Base-by-base conservation (phyloP, 2,888 invertebrate species). In the Fissipunctia ypsillon region DNA sequence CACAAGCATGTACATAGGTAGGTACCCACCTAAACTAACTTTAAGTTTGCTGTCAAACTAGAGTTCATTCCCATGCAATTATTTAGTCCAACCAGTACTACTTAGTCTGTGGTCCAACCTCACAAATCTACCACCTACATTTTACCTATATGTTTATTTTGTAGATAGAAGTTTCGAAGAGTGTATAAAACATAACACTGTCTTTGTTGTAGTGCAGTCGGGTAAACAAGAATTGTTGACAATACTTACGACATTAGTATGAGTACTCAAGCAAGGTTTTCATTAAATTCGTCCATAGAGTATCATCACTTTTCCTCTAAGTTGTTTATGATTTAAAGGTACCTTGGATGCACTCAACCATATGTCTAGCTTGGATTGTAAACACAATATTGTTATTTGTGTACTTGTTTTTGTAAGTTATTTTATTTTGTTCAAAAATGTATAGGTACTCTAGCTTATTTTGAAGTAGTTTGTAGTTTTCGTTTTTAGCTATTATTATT, bases 281-380 rank as follows among this genome's bases (percentile, higher is more conserved):
- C 28, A 73, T 54, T 45, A 38, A 38, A 63, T 10, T 66, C 35
- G 1, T 22, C 50, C 78, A 48, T 22, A 25, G 45, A 73, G 48
- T 48, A 56, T 56, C 56, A 74, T 69, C 31, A 48, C 56, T 48
- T 69, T 56, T 45, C 69, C 69, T 73, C 22, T 31, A 41, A 41
- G 38, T 56, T 41, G 48, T 70, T 69, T 45, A 78, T 57, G 78
- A 69, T 78, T 14, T 70, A 41, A 22, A 41, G 14, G 19, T 57
- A 78, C 25, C 38, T 50, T 35, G 56, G 38, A 56, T 56, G 54
- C 25, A 41, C 69, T 77, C 45, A 41, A 31, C 38, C 31, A 22
- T 77, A 31, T 38, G 16, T 77, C 22, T 38, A 64, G 19, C 43
- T 28, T 16, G 48, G 3, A 22, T 48, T 38, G 52, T 54, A 12